Evolutionary conservation across 2,888 invertebrate species (phyloP).

Genomic region (Merodon equestris): DNA sequence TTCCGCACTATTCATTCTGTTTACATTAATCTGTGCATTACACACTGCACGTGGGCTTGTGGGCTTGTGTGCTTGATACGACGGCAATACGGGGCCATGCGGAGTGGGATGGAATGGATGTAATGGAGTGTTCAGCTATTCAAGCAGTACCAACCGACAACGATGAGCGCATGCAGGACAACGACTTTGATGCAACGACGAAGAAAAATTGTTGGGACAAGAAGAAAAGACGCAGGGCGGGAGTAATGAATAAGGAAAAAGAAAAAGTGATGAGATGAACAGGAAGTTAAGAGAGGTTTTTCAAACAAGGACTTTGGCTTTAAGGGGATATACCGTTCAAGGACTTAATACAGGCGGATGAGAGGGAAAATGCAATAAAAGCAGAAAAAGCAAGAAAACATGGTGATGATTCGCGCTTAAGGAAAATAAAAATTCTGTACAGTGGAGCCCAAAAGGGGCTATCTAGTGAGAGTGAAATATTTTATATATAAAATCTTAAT

Average conservation of each 20-base stretch:
- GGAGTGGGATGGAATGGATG: not conserved
- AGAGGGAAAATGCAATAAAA: not conserved
- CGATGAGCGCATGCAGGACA: slow-evolving; percentile 36
- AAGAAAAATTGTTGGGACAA: slow-evolving; percentile 10
- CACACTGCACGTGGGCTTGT: too few species aligned
- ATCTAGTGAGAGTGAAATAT: too few species aligned
- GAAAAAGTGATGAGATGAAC: slow-evolving; percentile 10
- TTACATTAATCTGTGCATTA: slow-evolving; percentile 21
- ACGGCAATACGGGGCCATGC: too few species aligned
- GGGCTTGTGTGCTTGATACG: too few species aligned
- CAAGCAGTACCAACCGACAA: slow-evolving; percentile 31
- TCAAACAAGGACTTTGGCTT: slow-evolving; percentile 36
- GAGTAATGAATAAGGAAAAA: too few species aligned
- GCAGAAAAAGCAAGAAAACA: too few species aligned
- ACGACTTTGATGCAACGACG: slow-evolving; percentile 18
- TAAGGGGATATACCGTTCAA: slow-evolving; percentile 42
- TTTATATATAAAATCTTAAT: too few species aligned
- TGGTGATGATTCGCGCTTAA: too few species aligned
- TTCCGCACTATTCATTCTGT: slow-evolving; percentile 43
- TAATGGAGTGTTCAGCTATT: slow-evolving; percentile 33
- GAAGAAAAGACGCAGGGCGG: slow-evolving; percentile 12
- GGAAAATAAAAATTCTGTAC: not conserved
- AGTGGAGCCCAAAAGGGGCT: slow-evolving; percentile 11
- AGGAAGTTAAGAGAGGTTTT: slow-evolving; percentile 45
- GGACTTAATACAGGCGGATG: slow-evolving; percentile 35